phyloP scores from a whole-genome alignment of 2,113 vertebrate genomes.

The Rostratula benghalensis region DNA sequence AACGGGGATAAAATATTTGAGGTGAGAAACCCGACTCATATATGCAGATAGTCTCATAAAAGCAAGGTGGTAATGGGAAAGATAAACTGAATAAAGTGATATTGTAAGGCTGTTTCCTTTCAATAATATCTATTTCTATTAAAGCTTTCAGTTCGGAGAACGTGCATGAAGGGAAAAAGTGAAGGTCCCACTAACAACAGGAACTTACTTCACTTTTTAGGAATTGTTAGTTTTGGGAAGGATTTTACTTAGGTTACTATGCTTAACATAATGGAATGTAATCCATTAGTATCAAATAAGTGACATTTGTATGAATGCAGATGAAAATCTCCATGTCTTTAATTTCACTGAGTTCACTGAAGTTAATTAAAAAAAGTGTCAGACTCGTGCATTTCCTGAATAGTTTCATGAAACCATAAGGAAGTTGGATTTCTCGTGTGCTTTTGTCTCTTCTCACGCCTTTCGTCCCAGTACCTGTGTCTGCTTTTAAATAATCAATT shows the following conservation, averaged over 20 bases:
- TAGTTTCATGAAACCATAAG: background rate
- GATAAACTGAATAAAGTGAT: background rate
- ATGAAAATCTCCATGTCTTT: background rate
- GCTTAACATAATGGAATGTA: background rate
- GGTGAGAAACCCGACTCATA: background rate
- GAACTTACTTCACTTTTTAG: background rate
- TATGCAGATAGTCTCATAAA: background rate
- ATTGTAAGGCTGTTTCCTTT: background rate
- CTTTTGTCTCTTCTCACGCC: background rate
- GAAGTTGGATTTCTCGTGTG: background rate
- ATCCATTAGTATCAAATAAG: background rate
- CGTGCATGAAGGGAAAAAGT: background rate
- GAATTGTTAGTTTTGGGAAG: background rate
- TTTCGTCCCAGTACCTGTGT: background rate
- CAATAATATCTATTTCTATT: background rate
- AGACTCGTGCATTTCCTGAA: background rate
- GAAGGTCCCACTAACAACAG: background rate
- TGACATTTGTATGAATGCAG: background rate
- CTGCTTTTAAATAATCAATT: constrained; percentile 27
- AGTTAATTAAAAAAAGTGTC: background rate
- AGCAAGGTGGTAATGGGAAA: background rate
- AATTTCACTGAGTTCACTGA: background rate
- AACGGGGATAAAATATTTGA: background rate
- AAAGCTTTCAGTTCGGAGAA: background rate
- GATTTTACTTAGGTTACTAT: background rate